Conservation (phyloP, 2,888 invertebrate genomes). For the Eupelmus urozonus region DNA sequence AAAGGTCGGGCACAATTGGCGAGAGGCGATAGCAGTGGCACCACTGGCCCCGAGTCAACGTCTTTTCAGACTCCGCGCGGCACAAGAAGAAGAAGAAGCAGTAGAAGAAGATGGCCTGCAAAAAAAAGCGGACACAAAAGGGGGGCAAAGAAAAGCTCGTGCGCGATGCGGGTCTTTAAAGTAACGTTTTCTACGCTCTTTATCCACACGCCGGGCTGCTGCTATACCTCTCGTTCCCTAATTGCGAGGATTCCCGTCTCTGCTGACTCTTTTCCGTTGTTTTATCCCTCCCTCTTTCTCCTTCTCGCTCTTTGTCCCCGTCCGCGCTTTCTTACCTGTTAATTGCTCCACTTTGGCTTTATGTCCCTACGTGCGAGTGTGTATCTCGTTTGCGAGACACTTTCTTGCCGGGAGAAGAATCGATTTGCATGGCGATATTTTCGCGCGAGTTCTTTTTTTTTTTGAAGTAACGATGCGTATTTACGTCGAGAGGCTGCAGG, state of each 20-base stretch:
- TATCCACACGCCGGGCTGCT: slow-evolving; percentile 39
- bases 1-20: not conserved
- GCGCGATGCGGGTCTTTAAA: slow-evolving; percentile 3
- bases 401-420: not conserved
- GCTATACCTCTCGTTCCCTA: slow-evolving; percentile 47
- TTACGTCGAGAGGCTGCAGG: no score
- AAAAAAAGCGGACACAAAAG: slow-evolving; percentile 33
- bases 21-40: not conserved
- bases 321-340: slow-evolving; percentile 27
- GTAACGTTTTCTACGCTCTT: slow-evolving; percentile 18
- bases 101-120: not conserved
- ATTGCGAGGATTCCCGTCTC: slow-evolving; percentile 51
- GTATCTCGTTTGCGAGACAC: not conserved
- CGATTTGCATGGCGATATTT: slow-evolving; percentile 27
- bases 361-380: slow-evolving; percentile 3
- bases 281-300: slow-evolving; percentile 14
- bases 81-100: slow-evolving; percentile 7
- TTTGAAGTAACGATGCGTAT: no score
- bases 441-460: not conserved
- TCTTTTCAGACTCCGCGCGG: slow-evolving; percentile 12
- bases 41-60: slow-evolving; percentile 13
- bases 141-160: slow-evolving; percentile 14
- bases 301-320: not conserved
- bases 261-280: not conserved
- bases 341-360: slow-evolving; percentile 38